phyloP scores from a whole-genome alignment of 1,140 invertebrate genomes.

The Hyles vespertilio region DNA sequence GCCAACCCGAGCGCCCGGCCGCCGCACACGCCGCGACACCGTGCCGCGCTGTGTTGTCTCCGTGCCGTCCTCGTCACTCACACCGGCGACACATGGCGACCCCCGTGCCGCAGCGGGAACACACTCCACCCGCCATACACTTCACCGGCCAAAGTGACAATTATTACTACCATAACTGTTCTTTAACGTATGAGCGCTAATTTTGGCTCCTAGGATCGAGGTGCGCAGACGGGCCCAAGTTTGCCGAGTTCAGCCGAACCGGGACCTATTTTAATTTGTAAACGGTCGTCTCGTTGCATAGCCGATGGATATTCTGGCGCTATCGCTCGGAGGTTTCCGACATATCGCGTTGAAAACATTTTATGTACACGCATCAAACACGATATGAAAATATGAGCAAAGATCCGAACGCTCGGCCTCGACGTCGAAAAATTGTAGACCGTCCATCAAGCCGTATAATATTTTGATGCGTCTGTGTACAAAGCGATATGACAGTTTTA shows the following conservation, averaged over 20 bases:
- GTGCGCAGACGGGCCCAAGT: constrained; percentile 32
- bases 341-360: neutral
- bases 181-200: constrained; percentile 46
- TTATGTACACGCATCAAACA: neutral
- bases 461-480: constrained; percentile 5
- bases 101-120: constrained; percentile 18
- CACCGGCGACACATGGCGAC: neutral
- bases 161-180: constrained; percentile 60
- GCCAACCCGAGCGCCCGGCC: constrained; percentile 28
- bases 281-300: neutral
- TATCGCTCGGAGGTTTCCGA: neutral
- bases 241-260: neutral
- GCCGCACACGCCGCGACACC: constrained; percentile 3
- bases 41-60: neutral
- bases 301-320: neutral
- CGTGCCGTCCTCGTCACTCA: neutral
- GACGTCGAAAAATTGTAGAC: neutral
- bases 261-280: neutral
- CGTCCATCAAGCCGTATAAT: too few species aligned
- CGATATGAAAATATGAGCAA: neutral
- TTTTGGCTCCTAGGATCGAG: constrained; percentile 41
- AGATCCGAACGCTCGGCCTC: too few species aligned
- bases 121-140: constrained; percentile 7
- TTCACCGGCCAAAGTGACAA: constrained; percentile 34
- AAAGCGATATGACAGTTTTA: constrained; percentile 10